These are phyloP conservation scores for Ophiodon elongatus DNA, from an alignment of 2,113 vertebrate species.

Conservation along the genomic window DNA sequence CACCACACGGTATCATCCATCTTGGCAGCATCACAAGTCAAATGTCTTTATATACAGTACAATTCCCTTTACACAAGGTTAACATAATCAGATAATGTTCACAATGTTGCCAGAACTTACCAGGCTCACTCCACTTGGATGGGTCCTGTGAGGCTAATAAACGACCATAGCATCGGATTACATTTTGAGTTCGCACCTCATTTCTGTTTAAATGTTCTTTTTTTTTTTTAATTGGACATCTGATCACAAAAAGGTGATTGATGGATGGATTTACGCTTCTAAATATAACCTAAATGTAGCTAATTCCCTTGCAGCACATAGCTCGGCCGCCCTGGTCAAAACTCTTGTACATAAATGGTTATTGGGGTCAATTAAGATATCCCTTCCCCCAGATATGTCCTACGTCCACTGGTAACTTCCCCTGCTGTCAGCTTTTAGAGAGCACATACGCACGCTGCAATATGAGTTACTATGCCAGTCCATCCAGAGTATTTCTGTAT, in stretches of 20 bases:
- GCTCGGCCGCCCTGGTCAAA: not conserved
- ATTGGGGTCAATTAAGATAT: constrained; percentile 18
- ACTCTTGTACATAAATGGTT: constrained; percentile 2
- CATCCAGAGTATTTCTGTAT: constrained; percentile 62
- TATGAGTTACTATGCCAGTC: constrained; percentile 27
- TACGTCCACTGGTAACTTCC: constrained; percentile 24
- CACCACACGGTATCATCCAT: constrained; percentile 9
- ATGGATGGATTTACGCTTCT: not conserved
- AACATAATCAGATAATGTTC: not conserved
- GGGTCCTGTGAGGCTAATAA: not conserved
- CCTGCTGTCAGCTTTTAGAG: constrained; percentile 41
- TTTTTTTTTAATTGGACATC: not conserved
- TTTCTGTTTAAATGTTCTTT: not conserved
- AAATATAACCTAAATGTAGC: not conserved
- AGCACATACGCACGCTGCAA: constrained; percentile 49
- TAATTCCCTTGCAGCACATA: not conserved
- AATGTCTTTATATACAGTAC: not conserved
- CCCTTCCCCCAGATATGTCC: constrained; percentile 16
- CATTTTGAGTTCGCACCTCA: no score
- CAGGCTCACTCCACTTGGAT: not conserved
- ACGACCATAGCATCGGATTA: not conserved
- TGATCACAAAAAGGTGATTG: not conserved
- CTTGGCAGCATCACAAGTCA: constrained; percentile 7
- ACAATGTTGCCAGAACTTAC: not conserved
- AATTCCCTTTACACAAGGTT: not conserved